Evolutionary conservation across 2,888 invertebrate genomes (phyloP).

Genomic region (Xestia sexstrigata): DNA sequence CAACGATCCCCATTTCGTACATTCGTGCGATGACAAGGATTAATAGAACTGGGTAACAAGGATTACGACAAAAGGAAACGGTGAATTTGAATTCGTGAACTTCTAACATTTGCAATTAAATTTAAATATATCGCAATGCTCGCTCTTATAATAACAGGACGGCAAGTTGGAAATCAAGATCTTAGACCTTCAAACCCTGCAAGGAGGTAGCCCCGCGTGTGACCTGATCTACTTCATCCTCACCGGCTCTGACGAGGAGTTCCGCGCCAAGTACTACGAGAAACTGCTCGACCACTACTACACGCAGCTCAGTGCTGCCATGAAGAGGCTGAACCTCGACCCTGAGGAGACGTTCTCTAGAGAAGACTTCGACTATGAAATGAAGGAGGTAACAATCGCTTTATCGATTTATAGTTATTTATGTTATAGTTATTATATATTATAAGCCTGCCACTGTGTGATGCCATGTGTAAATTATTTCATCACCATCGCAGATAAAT

Average conservation of each 20-base stretch:
- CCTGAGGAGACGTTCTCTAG: slow-evolving; percentile 34
- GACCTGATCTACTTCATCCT: slow-evolving; percentile 6
- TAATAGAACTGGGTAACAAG: no score
- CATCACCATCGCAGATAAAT: neutral
- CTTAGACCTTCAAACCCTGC: slow-evolving; percentile 78
- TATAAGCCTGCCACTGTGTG: neutral
- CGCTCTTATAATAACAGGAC: slow-evolving; percentile 68
- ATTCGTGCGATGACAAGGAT: neutral
- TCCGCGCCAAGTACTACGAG: slow-evolving; percentile 57
- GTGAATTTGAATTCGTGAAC: neutral
- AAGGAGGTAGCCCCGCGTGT: neutral
- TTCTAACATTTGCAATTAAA: neutral
- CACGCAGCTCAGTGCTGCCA: slow-evolving; percentile 61
- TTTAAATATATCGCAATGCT: neutral
- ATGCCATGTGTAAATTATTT: neutral
- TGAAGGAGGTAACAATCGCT: neutral
- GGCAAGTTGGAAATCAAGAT: slow-evolving; percentile 70
- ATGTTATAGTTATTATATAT: no score
- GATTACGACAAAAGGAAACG: neutral
- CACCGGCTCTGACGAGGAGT: slow-evolving; percentile 1
- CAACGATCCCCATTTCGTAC: neutral
- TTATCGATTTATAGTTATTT: neutral
- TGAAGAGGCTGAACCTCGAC: slow-evolving; percentile 69
- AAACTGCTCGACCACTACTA: slow-evolving; percentile 71
- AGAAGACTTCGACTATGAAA: neutral